Conservation (phyloP, 2,113 vertebrate genomes). For the Galbula dea region DNA sequence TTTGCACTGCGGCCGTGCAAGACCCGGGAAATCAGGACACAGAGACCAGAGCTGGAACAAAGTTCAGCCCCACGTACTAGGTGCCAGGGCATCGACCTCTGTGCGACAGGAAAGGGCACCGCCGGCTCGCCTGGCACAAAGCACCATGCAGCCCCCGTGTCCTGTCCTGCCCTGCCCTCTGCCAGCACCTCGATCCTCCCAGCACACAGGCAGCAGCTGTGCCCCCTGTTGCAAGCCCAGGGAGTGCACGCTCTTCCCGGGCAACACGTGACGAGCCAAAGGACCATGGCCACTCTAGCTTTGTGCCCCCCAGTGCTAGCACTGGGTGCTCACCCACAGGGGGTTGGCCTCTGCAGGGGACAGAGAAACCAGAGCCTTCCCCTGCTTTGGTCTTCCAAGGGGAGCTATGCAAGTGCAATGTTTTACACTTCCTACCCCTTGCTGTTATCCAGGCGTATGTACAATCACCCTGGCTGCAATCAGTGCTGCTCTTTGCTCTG, state of each 20-base stretch:
- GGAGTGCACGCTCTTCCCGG: accelerated
- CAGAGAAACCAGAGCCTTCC: not conserved
- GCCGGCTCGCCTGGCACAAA: not conserved
- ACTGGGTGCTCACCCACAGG: not conserved
- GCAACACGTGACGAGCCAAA: accelerated
- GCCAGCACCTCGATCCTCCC: accelerated
- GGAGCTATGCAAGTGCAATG: accelerated
- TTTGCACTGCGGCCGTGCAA: not conserved
- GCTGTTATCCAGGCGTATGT: accelerated
- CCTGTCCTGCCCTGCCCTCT: not conserved
- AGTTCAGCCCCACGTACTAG: not conserved
- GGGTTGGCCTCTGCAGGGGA: no score
- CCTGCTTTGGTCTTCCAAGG: not conserved
- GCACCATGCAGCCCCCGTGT: not conserved
- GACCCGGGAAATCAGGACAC: not conserved
- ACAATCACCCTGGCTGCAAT: accelerated
- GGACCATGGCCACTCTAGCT: accelerated
- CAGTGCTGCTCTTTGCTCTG: not conserved
- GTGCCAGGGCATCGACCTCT: not conserved
- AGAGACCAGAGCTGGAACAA: not conserved
- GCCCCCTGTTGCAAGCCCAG: not conserved
- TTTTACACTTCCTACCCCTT: not conserved
- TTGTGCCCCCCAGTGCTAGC: accelerated
- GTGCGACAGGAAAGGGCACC: not conserved
- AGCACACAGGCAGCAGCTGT: accelerated